Evolutionary conservation across 2,797 vertebrate genomes (phyloP), one percentile per base, ranked within the genome.

Genomic region (Ceryle rudis): DNA sequence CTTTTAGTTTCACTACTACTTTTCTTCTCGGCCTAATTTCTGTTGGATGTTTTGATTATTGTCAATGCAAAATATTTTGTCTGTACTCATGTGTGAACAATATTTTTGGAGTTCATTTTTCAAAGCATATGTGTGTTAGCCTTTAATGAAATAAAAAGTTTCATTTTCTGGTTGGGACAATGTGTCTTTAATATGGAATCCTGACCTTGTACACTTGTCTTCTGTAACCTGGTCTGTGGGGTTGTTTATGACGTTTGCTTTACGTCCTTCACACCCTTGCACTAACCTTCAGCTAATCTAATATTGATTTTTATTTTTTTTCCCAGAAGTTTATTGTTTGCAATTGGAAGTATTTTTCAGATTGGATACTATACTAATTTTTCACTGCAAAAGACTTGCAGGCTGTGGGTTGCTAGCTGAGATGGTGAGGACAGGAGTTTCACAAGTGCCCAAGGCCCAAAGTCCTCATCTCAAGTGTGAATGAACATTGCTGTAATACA

Each of bases 301-400:
- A 57, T 95, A 91, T 58, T 88, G 90, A 93, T 96, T 94, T 23
- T 28, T 7, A 17, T 13, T 52, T 95, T 69, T 72, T 95, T 67
- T 65, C 95, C 75, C 57, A 80, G 72, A 92, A 87, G 31, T 54
- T 83, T 95, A 79, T 92, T 93, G n/a, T 78, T 95, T 84, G 35
- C 60, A 90, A 79, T 62, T 77, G 42, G 54, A 95, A 95, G 35
- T 41, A 78, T 94, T 93, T 95, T 96, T 96, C 74, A 93, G 85
- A 64, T 83, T 49, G 93, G 81, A 49, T 82, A 62, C 81, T 80
- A 39, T 51, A 65, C 23, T 62, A 44, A 60, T 89, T 82, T 58
- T 94, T 94, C 83, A 64, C 29, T 65, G 44, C 42, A 77, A 58
- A 41, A 42, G 39, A 51, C 31, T 84, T 54, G 37, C n/a, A 62